Evolutionary conservation across 2,113 vertebrate genomes (phyloP).

Genomic region (Calonectris borealis): DNA sequence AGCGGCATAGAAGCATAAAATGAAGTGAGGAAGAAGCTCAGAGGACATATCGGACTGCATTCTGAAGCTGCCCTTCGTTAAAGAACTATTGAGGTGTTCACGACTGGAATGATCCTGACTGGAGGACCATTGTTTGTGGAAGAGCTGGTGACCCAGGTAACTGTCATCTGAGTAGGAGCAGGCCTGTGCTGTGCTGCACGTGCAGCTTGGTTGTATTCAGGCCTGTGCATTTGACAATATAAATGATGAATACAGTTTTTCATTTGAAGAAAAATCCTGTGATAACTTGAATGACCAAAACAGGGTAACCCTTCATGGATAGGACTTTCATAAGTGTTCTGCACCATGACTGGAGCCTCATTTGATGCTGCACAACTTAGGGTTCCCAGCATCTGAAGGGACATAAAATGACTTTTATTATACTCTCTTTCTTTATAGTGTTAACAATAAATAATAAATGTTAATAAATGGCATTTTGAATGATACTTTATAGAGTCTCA

Average conservation of each 20-base stretch:
- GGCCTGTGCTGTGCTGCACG: not conserved
- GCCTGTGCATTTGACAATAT: not conserved
- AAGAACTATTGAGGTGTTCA: not conserved
- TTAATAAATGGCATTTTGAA: not conserved
- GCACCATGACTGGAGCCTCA: not conserved
- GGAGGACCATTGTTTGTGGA: not conserved
- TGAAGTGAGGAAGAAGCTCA: not conserved
- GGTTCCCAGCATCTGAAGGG: not conserved
- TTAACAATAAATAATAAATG: not conserved
- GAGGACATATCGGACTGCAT: not conserved
- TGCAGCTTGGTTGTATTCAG: not conserved
- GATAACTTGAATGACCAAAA: not conserved
- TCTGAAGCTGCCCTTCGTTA: not conserved
- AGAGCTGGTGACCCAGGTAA: not conserved
- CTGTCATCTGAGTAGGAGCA: not conserved
- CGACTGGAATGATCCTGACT: not conserved
- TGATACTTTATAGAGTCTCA: not conserved
- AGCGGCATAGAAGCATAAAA: not conserved
- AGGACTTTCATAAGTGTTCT: not conserved
- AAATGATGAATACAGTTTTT: not conserved
- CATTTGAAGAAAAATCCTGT: not conserved
- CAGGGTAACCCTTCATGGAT: not conserved
- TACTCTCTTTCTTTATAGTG: not conserved
- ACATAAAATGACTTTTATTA: not conserved
- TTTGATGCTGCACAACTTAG: not conserved